phyloP scores from a whole-genome alignment of 2,113 vertebrate species.

The Scartelaos histophorus region DNA sequence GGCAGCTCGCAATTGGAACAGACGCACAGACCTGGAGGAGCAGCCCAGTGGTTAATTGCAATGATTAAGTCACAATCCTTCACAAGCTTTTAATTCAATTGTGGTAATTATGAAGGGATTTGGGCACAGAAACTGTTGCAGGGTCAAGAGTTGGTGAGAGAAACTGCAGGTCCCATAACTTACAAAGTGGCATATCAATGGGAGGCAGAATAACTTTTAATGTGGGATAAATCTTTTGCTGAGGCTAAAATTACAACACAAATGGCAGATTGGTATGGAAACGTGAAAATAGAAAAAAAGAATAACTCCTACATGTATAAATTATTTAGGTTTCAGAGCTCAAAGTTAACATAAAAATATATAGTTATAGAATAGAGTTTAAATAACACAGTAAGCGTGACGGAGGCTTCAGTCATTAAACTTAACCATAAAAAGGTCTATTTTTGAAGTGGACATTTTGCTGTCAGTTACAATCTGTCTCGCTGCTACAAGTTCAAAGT shows the following conservation, averaged over 20 bases:
- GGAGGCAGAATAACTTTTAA: constrained; percentile 10
- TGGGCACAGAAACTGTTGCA: background rate
- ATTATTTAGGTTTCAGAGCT: background rate
- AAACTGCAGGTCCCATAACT: background rate
- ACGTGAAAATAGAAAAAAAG: background rate
- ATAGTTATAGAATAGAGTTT: background rate
- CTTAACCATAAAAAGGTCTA: background rate
- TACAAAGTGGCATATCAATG: background rate
- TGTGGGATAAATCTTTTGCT: background rate
- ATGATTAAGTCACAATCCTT: constrained; percentile 15
- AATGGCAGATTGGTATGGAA: background rate
- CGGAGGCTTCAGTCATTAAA: background rate
- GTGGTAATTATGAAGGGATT: constrained; percentile 8
- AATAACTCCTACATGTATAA: background rate
- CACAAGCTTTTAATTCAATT: background rate
- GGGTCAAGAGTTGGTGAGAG: background rate
- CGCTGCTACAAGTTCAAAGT: constrained; percentile 19
- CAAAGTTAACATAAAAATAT: background rate
- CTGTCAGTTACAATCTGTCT: constrained; percentile 27
- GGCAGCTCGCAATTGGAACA: constrained; percentile 8
- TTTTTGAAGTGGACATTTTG: constrained; percentile 1
- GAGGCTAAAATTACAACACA: background rate
- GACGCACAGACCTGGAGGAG: background rate
- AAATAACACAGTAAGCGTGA: background rate
- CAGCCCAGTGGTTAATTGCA: background rate